phyloP scores from a whole-genome alignment of 2,113 vertebrate genomes.

The Uropsilus gracilis region DNA sequence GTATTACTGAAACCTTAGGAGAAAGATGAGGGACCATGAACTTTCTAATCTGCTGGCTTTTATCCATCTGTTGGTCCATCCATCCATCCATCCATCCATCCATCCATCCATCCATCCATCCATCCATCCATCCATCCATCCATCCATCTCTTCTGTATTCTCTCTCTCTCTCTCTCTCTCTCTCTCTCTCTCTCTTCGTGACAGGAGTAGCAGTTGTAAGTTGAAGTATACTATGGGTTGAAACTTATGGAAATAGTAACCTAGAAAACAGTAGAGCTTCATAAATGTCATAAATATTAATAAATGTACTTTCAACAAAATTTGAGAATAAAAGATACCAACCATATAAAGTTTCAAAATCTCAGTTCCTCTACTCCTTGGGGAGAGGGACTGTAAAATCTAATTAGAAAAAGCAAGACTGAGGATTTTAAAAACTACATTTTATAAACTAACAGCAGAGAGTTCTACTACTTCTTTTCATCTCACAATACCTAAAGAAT shows the following conservation, averaged over 20 bases:
- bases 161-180: neutral
- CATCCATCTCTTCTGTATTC: no score
- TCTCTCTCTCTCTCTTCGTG: no score
- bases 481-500: neutral
- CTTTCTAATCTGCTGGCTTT: neutral
- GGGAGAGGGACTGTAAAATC: neutral
- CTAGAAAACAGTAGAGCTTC: conserved; percentile 17
- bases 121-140: no score
- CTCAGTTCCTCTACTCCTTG: neutral
- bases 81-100: neutral
- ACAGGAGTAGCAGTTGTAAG: neutral
- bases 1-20: neutral
- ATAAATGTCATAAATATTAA: conserved; percentile 55
- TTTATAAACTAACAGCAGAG: conserved; percentile 57
- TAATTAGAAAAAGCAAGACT: neutral
- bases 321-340: neutral
- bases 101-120: neutral
- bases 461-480: conserved; percentile 40
- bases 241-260: neutral
- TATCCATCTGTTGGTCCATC: no score
- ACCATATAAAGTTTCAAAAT: neutral
- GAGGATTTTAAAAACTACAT: conserved; percentile 45
- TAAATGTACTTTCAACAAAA: conserved; percentile 20
- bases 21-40: neutral
- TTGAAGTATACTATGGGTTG: neutral